A percentile compares a stretch with the other conserved stretches of the same genome.
phyloP scores from a whole-genome alignment of 2,888 invertebrate genomes.

The Aspidiotus destructor region DNA sequence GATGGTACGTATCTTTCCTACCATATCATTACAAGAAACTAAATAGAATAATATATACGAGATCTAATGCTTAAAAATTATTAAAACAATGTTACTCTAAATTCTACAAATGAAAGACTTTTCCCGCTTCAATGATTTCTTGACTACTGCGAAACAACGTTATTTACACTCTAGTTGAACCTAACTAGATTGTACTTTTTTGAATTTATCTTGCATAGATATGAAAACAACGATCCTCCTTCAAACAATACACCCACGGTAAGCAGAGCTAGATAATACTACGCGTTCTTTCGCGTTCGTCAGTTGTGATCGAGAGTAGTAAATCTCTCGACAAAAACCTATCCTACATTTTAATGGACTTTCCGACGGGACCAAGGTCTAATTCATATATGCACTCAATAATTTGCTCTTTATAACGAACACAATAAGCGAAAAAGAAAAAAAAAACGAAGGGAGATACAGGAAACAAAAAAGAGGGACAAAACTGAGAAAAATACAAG shows the following conservation, averaged over 20 bases:
- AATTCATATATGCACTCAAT: too few relatives aligned
- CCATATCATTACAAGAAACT: neutral
- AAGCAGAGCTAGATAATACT: neutral
- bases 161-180: neutral
- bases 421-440: too few relatives aligned
- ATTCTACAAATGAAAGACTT: slow-evolving; percentile 27
- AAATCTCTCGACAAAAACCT: slow-evolving; percentile 3
- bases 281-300: too few relatives aligned
- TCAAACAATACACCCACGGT: neutral
- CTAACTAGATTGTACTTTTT: neutral
- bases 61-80: slow-evolving; percentile 22
- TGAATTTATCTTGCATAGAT: neutral
- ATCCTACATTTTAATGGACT: too few relatives aligned
- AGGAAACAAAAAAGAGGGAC: too few relatives aligned
- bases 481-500: too few relatives aligned
- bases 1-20: slow-evolving; percentile 11
- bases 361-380: too few relatives aligned
- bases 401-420: too few relatives aligned
- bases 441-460: too few relatives aligned
- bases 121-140: neutral
- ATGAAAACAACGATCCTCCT: neutral
- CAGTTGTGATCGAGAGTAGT: too few relatives aligned
- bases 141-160: too few relatives aligned
- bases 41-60: slow-evolving; percentile 17
- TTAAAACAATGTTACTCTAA: slow-evolving; percentile 6